These are phyloP conservation scores for Diplolepis rosae DNA, from an alignment of 2,888 invertebrate species.

Conservation along the genomic window DNA sequence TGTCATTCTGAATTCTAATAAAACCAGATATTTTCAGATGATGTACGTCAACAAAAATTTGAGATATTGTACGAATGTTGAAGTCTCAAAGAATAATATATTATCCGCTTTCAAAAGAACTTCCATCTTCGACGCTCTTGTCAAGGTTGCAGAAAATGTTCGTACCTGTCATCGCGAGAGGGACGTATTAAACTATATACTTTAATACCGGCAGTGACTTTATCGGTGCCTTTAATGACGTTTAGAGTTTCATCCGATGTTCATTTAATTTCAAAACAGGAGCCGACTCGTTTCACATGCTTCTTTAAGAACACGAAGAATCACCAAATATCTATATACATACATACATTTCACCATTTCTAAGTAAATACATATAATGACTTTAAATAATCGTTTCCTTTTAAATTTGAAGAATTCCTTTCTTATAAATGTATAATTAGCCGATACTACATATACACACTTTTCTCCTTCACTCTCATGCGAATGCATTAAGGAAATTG, in stretches of 20 bases:
- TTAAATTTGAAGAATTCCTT: slow-evolving; percentile 5
- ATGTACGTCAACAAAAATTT: too few relatives aligned
- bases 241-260: slow-evolving; percentile 43
- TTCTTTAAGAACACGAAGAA: neutral
- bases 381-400: slow-evolving; percentile 5
- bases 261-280: slow-evolving; percentile 12
- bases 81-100: slow-evolving; percentile 5
- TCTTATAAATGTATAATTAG: slow-evolving; percentile 10
- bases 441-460: neutral
- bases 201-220: slow-evolving; percentile 48
- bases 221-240: slow-evolving; percentile 53
- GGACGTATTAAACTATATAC: slow-evolving; percentile 40
- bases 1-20: too few relatives aligned
- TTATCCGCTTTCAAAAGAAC: slow-evolving; percentile 20
- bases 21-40: too few relatives aligned
- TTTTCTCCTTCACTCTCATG: neutral
- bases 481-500: neutral
- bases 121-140: slow-evolving; percentile 14
- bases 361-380: slow-evolving; percentile 7
- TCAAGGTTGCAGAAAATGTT: neutral
- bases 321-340: neutral
- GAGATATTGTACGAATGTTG: neutral
- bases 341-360: neutral
- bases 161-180: slow-evolving; percentile 22
- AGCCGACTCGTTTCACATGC: neutral